Evolutionary conservation across 92 coral and sea anemone species (phyloP), one percentile per base, ranked within the genome.

Genomic region (Micromussa lordhowensis): DNA sequence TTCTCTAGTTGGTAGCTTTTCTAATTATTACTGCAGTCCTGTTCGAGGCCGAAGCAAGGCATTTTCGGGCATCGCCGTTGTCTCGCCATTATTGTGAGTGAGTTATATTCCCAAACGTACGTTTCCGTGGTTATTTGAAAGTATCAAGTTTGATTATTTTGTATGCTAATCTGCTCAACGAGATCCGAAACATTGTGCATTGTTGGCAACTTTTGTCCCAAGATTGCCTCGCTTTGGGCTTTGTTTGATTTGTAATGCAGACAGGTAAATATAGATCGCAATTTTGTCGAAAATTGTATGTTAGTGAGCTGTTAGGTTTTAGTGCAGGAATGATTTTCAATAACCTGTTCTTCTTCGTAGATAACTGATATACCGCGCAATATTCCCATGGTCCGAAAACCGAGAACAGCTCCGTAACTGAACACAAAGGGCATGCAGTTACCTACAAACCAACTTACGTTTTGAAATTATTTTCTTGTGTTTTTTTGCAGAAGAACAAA

Each of bases 401-500:
- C 68, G 22, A 61, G 68, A 63, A 21, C 5, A 16, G 68, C 68
- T 63, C n/a, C 64, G 6, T 5, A 61, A 61, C 5, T 61, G 26
- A 61, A 28, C 68, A 61, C 22, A 11, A 0, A 3, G 32, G 15
- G 5, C 78, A 53, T 66, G 26, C 49, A 31, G 17, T 29, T 57
- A 11, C 35, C 40, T 13, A 10, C 35, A 32, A 21, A 10, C 51
- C 3, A 7, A 22, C 29, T 1, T 28, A 7, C 68, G 19, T 19
- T 22, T 84, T 53, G 30, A 84, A 34, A 22, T 24, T 21, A 40
- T 38, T 59, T 61, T 40, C 77, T 77, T 14, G n/a, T 68, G 16
- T 86, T 74, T 10, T n/a, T 53, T 86, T 77, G 32, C 83, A 86
- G 89, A 77, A 31, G 89, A 86, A 55, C 89, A 86, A 78, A 86